These are phyloP conservation scores for Magallana angulata DNA, from an alignment of 1,140 invertebrate genomes.

Conservation along the genomic window DNA sequence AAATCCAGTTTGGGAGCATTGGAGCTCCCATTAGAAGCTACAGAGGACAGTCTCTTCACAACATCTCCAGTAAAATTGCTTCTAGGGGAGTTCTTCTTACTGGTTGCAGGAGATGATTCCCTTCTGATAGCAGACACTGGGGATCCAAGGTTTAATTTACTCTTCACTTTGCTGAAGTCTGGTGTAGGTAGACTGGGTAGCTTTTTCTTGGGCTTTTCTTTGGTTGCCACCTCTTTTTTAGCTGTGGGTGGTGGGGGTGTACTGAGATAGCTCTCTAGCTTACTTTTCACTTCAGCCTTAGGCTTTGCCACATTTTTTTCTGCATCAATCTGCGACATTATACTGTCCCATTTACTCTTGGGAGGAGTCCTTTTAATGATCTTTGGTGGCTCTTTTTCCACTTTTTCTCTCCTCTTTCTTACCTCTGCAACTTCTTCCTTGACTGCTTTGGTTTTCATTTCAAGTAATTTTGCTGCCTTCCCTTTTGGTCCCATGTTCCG, in stretches of 20 bases:
- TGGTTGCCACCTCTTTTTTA: slow-evolving; percentile 58
- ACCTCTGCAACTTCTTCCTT: slow-evolving; percentile 54
- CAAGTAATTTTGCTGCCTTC: slow-evolving; percentile 54
- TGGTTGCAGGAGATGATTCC: slow-evolving; percentile 44
- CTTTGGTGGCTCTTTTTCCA: slow-evolving; percentile 70
- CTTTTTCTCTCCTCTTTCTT: slow-evolving; percentile 58
- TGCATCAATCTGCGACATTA: slow-evolving; percentile 78
- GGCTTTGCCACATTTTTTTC: slow-evolving; percentile 74
- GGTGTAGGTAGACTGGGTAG: slow-evolving; percentile 66
- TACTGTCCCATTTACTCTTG: slow-evolving; percentile 79
- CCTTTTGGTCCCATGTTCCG: slow-evolving; percentile 51
- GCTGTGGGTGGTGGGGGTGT: slow-evolving; percentile 54
- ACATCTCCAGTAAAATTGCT: slow-evolving; percentile 41
- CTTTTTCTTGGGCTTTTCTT: slow-evolving; percentile 65
- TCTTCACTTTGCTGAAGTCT: slow-evolving; percentile 76
- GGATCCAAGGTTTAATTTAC: slow-evolving; percentile 69
- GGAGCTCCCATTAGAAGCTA: slow-evolving; percentile 48
- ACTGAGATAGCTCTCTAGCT: slow-evolving; percentile 71
- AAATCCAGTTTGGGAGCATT: slow-evolving; percentile 52
- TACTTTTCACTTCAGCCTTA: slow-evolving; percentile 77
- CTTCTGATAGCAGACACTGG: slow-evolving; percentile 46
- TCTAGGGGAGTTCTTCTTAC: slow-evolving; percentile 42
- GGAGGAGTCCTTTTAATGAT: slow-evolving; percentile 74
- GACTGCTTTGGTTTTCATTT: slow-evolving; percentile 53
- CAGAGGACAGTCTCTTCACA: slow-evolving; percentile 41